phyloP scores from a whole-genome alignment of 2,113 vertebrate genomes.

The Sorex araneus region DNA sequence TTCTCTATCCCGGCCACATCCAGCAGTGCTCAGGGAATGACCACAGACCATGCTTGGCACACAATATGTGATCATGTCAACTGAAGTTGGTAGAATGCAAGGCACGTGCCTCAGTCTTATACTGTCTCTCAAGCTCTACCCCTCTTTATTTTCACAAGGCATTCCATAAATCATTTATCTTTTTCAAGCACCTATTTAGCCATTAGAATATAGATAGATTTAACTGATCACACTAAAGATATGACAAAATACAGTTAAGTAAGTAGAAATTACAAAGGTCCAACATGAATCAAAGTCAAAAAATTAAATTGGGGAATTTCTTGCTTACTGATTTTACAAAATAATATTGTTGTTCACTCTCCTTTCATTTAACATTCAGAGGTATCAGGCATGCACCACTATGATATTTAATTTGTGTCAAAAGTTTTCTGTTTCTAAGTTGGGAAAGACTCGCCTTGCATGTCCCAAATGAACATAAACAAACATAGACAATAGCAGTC shows the following conservation, averaged over 20 bases:
- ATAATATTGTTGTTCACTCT: slow-evolving; percentile 8
- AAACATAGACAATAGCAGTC: not conserved
- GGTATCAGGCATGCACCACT: not conserved
- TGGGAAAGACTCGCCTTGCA: not conserved
- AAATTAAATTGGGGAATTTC: slow-evolving; percentile 9
- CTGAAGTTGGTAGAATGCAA: too few species aligned
- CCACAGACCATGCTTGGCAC: too few species aligned
- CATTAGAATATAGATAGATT: not conserved
- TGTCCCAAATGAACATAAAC: slow-evolving; percentile 40
- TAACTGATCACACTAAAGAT: slow-evolving; percentile 7
- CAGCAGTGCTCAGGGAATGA: too few species aligned
- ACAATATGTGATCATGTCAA: too few species aligned
- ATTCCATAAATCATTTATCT: not conserved
- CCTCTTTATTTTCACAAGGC: not conserved
- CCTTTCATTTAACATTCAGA: slow-evolving; percentile 55
- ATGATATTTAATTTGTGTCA: slow-evolving; percentile 47
- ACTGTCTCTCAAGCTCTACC: not conserved
- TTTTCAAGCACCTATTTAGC: slow-evolving; percentile 3
- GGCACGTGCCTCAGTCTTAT: too few species aligned
- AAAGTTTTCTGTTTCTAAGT: not conserved
- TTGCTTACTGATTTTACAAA: not conserved
- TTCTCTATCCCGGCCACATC: not conserved
- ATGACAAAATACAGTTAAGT: not conserved
- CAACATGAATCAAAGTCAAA: not conserved
- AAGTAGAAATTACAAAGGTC: not conserved